A percentile compares a stretch with the other conserved stretches of the same genome.
Evolutionary conservation across 1,140 invertebrate species (phyloP).

Genomic region (Drosophila nannoptera): DNA sequence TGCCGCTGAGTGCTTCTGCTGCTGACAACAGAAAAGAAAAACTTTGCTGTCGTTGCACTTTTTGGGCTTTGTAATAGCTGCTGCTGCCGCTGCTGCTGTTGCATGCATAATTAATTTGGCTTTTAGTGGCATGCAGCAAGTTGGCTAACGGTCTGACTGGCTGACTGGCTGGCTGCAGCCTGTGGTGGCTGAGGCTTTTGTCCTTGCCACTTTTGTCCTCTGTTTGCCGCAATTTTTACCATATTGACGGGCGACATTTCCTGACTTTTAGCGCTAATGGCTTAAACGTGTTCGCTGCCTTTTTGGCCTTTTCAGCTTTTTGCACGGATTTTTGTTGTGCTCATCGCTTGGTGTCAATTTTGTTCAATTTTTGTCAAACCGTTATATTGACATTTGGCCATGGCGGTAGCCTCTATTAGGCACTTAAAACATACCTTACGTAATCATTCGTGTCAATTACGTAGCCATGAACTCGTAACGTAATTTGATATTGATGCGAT

Average conservation of each 20-base stretch:
- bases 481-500: too few relatives aligned
- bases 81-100: conserved; percentile 49
- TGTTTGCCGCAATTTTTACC: conserved; percentile 49
- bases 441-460: too few relatives aligned
- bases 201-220: conserved; percentile 13
- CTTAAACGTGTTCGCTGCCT: conserved; percentile 66
- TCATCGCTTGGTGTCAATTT: conserved; percentile 46
- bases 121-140: conserved; percentile 56
- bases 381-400: conserved; percentile 31
- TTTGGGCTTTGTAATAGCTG: conserved; percentile 31
- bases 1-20: conserved; percentile 47
- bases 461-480: too few relatives aligned
- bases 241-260: conserved; percentile 59
- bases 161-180: conserved; percentile 2
- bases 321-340: conserved; percentile 4
- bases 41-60: conserved; percentile 40
- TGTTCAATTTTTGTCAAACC: conserved; percentile 7
- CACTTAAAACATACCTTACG: too few relatives aligned
- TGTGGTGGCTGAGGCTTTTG: conserved; percentile 27
- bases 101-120: conserved; percentile 77
- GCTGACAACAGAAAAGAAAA: conserved; percentile 49
- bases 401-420: background rate
- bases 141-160: background rate
- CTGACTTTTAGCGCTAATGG: conserved; percentile 61
- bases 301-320: conserved; percentile 50